Evolutionary conservation across 1,140 invertebrate genomes (phyloP).

Genomic region (Drosophila lowei): DNA sequence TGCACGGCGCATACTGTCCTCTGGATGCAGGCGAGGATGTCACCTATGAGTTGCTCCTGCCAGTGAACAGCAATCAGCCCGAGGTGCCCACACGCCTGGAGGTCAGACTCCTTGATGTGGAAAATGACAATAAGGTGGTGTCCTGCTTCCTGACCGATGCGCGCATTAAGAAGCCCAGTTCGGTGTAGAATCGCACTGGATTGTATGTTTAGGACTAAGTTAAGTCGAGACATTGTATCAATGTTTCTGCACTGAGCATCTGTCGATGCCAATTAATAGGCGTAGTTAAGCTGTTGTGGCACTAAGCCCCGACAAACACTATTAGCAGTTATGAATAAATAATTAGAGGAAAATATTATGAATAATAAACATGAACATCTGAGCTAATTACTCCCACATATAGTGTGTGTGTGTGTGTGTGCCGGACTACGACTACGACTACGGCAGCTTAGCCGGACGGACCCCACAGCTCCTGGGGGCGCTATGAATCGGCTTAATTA

Average conservation of each 20-base stretch:
- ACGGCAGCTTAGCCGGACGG: constrained; percentile 37
- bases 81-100: constrained; percentile 68
- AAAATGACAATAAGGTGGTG: constrained; percentile 36
- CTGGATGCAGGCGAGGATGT: constrained; percentile 73
- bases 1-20: constrained; percentile 73
- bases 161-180: constrained; percentile 53
- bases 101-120: constrained; percentile 53
- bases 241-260: constrained; percentile 45
- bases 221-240: constrained; percentile 68
- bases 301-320: constrained; percentile 57
- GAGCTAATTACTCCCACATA: constrained; percentile 59
- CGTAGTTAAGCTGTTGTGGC: constrained; percentile 21
- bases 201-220: constrained; percentile 1
- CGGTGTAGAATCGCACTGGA: neutral
- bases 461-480: neutral
- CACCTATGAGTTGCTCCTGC: constrained; percentile 63
- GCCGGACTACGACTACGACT: no score
- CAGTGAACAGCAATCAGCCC: constrained; percentile 48
- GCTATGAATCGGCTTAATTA: constrained; percentile 78
- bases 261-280: constrained; percentile 55
- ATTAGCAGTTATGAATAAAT: constrained; percentile 77
- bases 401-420: neutral
- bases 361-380: constrained; percentile 61
- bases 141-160: constrained; percentile 69
- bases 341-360: constrained; percentile 70